Conservation (phyloP, 2,797 vertebrate species). For the Centroberyx gerrardi region DNA sequence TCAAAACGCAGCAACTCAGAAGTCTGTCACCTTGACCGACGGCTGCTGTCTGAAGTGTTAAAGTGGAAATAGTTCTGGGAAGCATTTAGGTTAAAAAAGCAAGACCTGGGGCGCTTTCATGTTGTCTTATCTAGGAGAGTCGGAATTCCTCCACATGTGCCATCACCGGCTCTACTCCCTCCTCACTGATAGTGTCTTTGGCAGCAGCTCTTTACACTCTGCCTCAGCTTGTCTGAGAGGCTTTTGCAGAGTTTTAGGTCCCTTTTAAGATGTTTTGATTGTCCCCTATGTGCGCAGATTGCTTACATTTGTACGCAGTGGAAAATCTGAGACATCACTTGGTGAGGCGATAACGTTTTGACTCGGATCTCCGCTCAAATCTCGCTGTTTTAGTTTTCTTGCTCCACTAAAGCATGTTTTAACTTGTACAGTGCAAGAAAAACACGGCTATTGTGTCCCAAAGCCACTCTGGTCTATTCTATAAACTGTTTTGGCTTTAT, state of each 20-base stretch:
- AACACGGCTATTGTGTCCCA: background rate
- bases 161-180: conserved; percentile 66
- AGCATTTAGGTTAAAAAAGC: conserved; percentile 52
- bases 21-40: conserved; percentile 29
- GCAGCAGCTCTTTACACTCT: conserved; percentile 61
- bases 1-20: conserved; percentile 46
- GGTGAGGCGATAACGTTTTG: conserved; percentile 42
- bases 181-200: conserved; percentile 75
- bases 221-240: conserved; percentile 73
- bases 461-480: background rate
- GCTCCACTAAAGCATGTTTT: conserved; percentile 28
- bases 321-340: conserved; percentile 55
- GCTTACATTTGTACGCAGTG: conserved; percentile 49
- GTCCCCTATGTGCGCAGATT: conserved; percentile 55
- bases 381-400: conserved; percentile 47
- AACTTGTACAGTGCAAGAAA: conserved; percentile 17
- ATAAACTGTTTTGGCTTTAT: too few species aligned
- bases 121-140: conserved; percentile 69
- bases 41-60: conserved; percentile 36
- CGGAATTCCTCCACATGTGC: conserved; percentile 80
- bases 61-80: conserved; percentile 49
- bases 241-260: conserved; percentile 44
- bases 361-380: conserved; percentile 43
- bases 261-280: conserved; percentile 70
- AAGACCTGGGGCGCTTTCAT: conserved; percentile 69